A percentile compares a stretch with the other conserved stretches of the same genome.
Conservation (phyloP, 2,888 invertebrate species). For the Cheilosia vernalis region DNA sequence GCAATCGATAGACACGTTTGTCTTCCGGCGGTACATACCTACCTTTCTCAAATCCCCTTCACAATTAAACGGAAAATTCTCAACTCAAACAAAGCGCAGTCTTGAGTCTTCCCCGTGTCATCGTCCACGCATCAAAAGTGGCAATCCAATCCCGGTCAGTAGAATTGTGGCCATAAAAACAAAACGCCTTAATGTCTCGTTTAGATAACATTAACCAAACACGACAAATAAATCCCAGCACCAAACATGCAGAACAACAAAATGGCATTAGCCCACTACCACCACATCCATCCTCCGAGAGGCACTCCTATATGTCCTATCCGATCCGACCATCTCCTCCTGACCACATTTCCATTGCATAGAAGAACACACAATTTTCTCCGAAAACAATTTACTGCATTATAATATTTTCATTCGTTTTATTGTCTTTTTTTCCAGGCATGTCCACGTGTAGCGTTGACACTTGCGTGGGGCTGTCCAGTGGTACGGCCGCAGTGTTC, state of each 20-base stretch:
- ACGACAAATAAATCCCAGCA: constrained; percentile 65
- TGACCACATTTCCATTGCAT: constrained; percentile 23
- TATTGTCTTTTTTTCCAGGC: constrained; percentile 76
- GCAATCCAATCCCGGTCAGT: constrained; percentile 36
- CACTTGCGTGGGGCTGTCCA: constrained; percentile 83
- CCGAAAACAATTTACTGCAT: constrained; percentile 26
- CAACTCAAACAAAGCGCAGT: background rate
- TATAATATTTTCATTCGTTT: constrained; percentile 57
- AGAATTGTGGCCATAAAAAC: constrained; percentile 52
- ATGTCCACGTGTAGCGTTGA: constrained; percentile 81
- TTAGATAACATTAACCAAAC: constrained; percentile 69
- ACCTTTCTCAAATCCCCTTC: constrained; percentile 25
- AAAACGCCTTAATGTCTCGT: constrained; percentile 70
- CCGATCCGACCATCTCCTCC: constrained; percentile 36
- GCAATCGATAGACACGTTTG: constrained; percentile 9
- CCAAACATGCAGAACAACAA: constrained; percentile 61
- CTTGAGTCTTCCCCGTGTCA: background rate
- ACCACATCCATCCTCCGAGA: background rate
- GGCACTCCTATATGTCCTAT: constrained; percentile 43
- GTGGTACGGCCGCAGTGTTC: constrained; percentile 82
- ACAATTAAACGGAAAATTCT: constrained; percentile 46
- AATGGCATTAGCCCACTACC: constrained; percentile 65
- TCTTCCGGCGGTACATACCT: background rate
- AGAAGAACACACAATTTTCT: constrained; percentile 5
- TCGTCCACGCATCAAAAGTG: constrained; percentile 36